phyloP scores from a whole-genome alignment of 2,797 vertebrate species.

The Muscicapa comitata region DNA sequence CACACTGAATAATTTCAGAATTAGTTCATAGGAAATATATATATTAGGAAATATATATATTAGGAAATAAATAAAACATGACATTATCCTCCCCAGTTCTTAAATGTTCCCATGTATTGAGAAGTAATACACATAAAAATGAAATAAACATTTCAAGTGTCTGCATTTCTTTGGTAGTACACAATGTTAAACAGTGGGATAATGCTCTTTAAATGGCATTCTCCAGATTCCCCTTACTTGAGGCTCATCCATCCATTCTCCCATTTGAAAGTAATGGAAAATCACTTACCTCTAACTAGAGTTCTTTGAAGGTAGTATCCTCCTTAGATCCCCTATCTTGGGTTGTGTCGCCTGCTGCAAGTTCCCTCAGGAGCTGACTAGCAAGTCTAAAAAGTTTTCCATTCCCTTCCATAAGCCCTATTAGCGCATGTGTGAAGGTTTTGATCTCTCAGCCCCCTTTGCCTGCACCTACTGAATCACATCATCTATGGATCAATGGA shows the following conservation, averaged over 20 bases:
- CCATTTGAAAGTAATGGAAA: conserved; percentile 66
- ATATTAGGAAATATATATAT: too few species aligned
- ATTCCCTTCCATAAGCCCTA: conserved; percentile 76
- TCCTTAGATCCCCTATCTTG: conserved; percentile 81
- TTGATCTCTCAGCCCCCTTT: conserved; percentile 21
- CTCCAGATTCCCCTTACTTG: conserved; percentile 7
- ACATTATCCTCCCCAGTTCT: not conserved
- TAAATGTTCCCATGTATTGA: not conserved
- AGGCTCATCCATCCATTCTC: conserved; percentile 20
- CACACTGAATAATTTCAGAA: not conserved
- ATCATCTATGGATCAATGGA: conserved; percentile 53
- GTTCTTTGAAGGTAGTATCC: conserved; percentile 79
- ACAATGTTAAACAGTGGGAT: conserved; percentile 68
- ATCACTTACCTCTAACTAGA: conserved; percentile 80
- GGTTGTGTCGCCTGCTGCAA: conserved; percentile 76
- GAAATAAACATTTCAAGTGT: not conserved
- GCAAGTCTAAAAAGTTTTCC: conserved; percentile 73
- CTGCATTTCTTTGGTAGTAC: conserved; percentile 3
- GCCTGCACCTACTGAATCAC: conserved; percentile 27
- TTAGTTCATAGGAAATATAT: not conserved
- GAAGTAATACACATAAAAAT: not conserved
- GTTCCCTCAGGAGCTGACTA: conserved; percentile 73
- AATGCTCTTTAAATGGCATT: conserved; percentile 36
- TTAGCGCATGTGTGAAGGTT: conserved; percentile 74
- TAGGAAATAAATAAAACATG: not conserved